A percentile compares a stretch with the other conserved stretches of the same genome.
Conservation (phyloP, 2,888 invertebrate species). For the Plebejus argus region DNA sequence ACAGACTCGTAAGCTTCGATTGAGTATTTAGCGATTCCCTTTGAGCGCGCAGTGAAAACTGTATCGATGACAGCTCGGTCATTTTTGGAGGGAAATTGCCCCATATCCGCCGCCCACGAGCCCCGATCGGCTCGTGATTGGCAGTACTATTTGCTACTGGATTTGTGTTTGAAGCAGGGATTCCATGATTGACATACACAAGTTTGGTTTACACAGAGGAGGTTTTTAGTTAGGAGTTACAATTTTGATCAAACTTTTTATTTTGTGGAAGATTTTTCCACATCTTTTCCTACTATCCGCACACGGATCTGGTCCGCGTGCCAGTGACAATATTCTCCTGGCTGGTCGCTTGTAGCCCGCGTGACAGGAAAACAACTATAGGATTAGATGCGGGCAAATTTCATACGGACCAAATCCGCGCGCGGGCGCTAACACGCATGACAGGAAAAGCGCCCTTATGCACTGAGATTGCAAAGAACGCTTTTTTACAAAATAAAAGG, state of each 20-base stretch:
- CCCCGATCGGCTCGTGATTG: conserved; percentile 52
- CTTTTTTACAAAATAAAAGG: too few species aligned
- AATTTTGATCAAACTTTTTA: not conserved
- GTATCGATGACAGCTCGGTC: conserved; percentile 64
- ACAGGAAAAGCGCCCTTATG: too few species aligned
- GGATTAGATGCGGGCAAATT: too few species aligned
- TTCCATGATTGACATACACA: not conserved
- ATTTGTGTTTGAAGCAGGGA: conserved; percentile 25
- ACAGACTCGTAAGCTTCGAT: not conserved
- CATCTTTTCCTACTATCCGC: too few species aligned
- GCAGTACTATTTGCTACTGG: conserved; percentile 41
- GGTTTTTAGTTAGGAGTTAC: not conserved
- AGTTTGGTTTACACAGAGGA: not conserved
- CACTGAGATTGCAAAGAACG: too few species aligned
- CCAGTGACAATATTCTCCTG: too few species aligned
- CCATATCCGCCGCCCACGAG: conserved; percentile 71
- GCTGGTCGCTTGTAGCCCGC: too few species aligned
- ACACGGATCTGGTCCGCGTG: too few species aligned
- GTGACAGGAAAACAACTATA: too few species aligned
- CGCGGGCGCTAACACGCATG: too few species aligned
- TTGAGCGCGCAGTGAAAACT: conserved; percentile 27
- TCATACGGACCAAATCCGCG: too few species aligned
- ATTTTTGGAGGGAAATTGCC: conserved; percentile 76
- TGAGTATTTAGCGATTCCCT: conserved; percentile 7
- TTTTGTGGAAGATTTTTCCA: too few species aligned